Base-by-base conservation (phyloP, 2,797 vertebrate genomes). In the Semotilus atromaculatus region DNA sequence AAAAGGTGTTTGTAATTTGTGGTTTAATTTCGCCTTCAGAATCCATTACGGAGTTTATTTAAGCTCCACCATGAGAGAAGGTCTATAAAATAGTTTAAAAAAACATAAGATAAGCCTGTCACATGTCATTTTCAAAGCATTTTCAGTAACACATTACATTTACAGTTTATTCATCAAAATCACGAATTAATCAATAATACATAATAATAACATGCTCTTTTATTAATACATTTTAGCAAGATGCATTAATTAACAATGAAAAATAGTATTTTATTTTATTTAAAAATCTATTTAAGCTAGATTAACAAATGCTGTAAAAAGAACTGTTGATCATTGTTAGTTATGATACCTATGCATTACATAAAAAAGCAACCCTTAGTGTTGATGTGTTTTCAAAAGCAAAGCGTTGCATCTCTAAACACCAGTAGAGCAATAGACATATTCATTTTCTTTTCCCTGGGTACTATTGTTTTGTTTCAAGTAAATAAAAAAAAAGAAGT, bases 391-490 rank as follows among this genome's bases (percentile, higher is more conserved):
- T 74, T 75, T 36, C 19, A 55, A 36, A 36, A n/a, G 21, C 21
- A 58, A 58, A 58, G 21, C 7, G 11, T 70, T 23, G 13, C 26
- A 78, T 45, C 3, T 43, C 3, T 3, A 31, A 79, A 79, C 60
- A 48, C 16, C 29, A 34, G 7, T 29, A 48, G 11, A 66, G 26
- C n/a, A 79, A 66, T 18, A 51, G 29, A 29, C 21, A 51, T 7
- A 62, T 78, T 62, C 0, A 60, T 58, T 38, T 38, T 0, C 23
- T 9, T 77, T 40, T 38, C 58, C n/a, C 26, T 16, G 18, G n/a
- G 18, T 43, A 62, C 55, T 64, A 26, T 7, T 43, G 76, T 78
- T 62, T 45, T 78, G 34, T 60, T 76, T 76, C 16, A 48, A 45
- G 26, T 29, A 45, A 66, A 78, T 23, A 77, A 9, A n/a, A 45